Evolutionary conservation across 2,888 invertebrate species (phyloP).

Genomic region (Pachymerium ferrugineum): DNA sequence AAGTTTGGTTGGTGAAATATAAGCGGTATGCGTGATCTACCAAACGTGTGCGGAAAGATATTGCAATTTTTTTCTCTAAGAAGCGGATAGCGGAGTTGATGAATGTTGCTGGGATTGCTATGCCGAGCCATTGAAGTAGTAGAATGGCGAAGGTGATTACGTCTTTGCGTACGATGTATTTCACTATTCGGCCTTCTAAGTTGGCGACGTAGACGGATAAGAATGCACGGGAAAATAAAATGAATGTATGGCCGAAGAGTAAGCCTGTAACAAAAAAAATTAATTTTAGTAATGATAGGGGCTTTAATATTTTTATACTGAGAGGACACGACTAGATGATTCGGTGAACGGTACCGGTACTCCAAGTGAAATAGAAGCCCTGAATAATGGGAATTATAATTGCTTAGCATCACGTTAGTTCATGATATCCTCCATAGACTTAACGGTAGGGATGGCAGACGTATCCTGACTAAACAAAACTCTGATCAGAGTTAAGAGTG

Average conservation of each 20-base stretch:
- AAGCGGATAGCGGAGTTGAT: constrained; percentile 95
- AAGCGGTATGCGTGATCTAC: constrained; percentile 88
- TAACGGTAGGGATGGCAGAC: no score
- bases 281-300: no score
- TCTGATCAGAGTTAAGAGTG: no score
- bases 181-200: constrained; percentile 88
- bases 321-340: no score
- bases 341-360: no score
- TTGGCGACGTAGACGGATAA: constrained; percentile 96
- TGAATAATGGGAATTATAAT: no score
- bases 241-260: constrained; percentile 77
- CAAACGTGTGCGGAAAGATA: constrained; percentile 83
- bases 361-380: no score
- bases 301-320: no score
- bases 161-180: constrained; percentile 79
- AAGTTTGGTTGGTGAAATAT: constrained; percentile 87
- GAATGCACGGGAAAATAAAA: constrained; percentile 85
- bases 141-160: constrained; percentile 54
- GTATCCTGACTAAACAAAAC: no score
- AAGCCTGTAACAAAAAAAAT: no score
- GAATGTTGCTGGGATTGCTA: constrained; percentile 95
- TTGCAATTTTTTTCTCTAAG: constrained; percentile 81
- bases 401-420: no score
- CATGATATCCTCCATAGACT: no score
- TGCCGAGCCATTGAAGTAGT: constrained; percentile 84